Evolutionary conservation across 2,797 vertebrate species (phyloP), one percentile per base, ranked within the genome.

Genomic region (Aldrovandia affinis): DNA sequence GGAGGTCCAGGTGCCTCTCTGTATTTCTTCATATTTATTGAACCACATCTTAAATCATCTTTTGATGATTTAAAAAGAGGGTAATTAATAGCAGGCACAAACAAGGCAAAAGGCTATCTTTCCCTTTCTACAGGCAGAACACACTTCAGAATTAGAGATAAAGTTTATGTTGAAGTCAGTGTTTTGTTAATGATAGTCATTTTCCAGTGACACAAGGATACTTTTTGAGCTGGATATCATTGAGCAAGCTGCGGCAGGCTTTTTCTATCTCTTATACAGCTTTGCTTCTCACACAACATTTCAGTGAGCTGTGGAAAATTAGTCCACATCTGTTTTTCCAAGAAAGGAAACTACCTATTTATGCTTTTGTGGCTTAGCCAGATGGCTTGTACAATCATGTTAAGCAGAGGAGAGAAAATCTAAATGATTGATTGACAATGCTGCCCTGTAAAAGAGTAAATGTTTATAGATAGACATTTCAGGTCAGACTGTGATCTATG

Each of bases 201-300:
- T 93, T 91, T 88, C 84, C 89, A 89, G 33, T 82, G 79, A 85
- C 57, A 84, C 85, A 86, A 25, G 12, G 84, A 90, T 52, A 86
- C 82, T 70, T 22, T 78, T n/a, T n/a, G n/a, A n/a, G n/a, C n/a
- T n/a, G 44, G 14, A 88, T 95, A 44, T 82, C 44, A 54, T 50
- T 57, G 59, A 68, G 50, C 92, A 91, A 89, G 92, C 91, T 92
- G 89, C 80, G 83, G 89, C 92, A 94, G 84, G 92, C 91, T 90
- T 89, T 70, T 88, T 88, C 80, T 82, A 85, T 80, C 30, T 82
- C 55, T 44, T 86, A 33, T 36, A 81, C 68, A 70, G 79, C 68
- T 78, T 84, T 75, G 33, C 57, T 78, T 75, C 59, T 65, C 63
- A 84, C 83, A 86, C 84, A 83, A 84, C 82, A 84, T 93, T 81